These are phyloP conservation scores for Knipowitschia caucasica DNA, from an alignment of 2,797 vertebrate species.

Conservation along the genomic window DNA sequence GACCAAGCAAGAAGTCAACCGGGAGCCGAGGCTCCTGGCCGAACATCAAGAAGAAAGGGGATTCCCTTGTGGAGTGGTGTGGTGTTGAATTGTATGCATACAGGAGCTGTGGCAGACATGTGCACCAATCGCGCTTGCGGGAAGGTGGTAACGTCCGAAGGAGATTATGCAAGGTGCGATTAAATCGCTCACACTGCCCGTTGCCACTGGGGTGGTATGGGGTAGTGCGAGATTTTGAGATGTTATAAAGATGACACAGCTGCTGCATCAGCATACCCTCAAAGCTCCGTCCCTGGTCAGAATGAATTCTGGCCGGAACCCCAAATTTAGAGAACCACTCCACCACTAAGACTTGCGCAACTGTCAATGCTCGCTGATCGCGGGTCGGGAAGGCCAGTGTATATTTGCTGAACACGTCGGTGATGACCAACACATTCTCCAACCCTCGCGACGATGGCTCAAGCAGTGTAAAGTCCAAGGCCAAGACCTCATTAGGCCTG, in stretches of 20 bases:
- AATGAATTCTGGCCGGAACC: neutral
- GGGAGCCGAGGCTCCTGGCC: no score
- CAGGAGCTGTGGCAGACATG: no score
- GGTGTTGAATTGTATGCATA: no score
- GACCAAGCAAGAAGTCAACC: neutral
- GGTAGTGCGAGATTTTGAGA: neutral
- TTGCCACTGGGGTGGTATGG: no score
- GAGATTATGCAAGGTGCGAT: neutral
- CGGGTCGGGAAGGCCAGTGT: neutral
- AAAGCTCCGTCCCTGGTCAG: neutral
- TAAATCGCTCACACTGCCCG: neutral
- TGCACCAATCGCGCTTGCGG: neutral
- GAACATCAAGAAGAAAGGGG: no score
- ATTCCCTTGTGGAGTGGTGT: no score
- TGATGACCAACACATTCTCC: neutral
- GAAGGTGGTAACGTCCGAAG: neutral
- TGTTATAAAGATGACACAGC: neutral
- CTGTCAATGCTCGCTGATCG: neutral
- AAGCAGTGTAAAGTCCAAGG: neutral
- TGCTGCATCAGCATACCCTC: no score
- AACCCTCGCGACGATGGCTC: neutral
- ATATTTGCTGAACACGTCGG: neutral
- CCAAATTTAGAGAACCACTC: neutral
- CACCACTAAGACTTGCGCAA: neutral
- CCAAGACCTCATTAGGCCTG: neutral